Evolutionary conservation across 2,113 vertebrate genomes (phyloP), one percentile per base, ranked within the genome.

Genomic region (Scopus umbretta): DNA sequence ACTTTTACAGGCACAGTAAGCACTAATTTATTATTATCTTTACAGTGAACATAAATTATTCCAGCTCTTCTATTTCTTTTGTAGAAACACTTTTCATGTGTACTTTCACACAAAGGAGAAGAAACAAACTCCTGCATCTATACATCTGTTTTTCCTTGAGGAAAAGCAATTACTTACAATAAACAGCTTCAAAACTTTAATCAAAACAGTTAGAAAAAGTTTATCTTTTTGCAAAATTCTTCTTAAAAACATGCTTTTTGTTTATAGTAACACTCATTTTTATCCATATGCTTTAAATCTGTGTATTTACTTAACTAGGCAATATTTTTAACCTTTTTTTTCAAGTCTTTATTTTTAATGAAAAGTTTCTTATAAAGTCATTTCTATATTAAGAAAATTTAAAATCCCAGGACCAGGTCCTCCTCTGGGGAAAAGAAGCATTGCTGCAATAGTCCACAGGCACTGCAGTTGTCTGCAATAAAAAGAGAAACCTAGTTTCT

Each of bases 271-370:
- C 96, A 96, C 89, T 97, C 75, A 66, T 96, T 98, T 97, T 97
- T 94, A 82, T 90, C 95, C 97, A 97, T 96, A 94, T 98, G 97
- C 93, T 98, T 98, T 96, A 96, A 98, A 97, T 98, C 90, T 97
- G 85, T 90, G 67, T 97, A 96, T 97, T 97, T 97, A 90, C 90
- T 97, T 93, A 96, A 92, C 83, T 80, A 96, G 83, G 86, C 93
- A 96, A 93, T 97, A 96, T 96, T 97, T 97, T 95, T 94, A 97
- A 96, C 86, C 68, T 80, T 74, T 63, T 13, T 84, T 95, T 76
- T 13, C 83, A 65, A 81, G 78, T 83, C 90, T 96, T 94, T 94
- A 59, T 90, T 94, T 95, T 92, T 84, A 80, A 63, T 84, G 49
- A 92, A 86, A 93, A 86, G 70, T 85, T 94, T 74, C 73, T 93